Evolutionary conservation across 2,113 vertebrate genomes (phyloP).

Genomic region (Rallus limicola): DNA sequence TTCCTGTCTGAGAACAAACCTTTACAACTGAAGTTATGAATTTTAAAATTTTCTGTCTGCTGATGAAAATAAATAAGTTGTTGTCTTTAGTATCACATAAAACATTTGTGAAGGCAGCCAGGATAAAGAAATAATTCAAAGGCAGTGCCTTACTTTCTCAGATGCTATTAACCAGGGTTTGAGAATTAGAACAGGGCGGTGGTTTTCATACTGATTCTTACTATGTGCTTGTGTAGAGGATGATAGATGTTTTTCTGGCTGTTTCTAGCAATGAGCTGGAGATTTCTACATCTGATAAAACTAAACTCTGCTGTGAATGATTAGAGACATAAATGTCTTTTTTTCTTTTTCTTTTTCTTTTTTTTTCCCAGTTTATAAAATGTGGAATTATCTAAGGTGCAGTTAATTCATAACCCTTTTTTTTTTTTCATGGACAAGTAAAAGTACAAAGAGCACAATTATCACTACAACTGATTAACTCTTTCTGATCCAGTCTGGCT

Average conservation of each 20-base stretch:
- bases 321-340: neutral
- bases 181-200: neutral
- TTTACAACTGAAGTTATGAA: constrained; percentile 46
- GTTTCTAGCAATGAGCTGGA: neutral
- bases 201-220: neutral
- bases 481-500: neutral
- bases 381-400: neutral
- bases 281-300: neutral
- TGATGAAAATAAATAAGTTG: constrained; percentile 19
- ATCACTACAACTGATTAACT: neutral
- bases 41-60: constrained; percentile 13
- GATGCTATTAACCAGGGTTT: neutral
- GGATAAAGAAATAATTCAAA: neutral
- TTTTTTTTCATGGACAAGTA: neutral
- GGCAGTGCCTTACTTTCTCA: neutral
- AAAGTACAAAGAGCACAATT: neutral
- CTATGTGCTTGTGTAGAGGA: neutral
- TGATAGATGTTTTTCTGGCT: neutral
- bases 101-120: neutral
- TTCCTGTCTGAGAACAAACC: constrained; percentile 30
- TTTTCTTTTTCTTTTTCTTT: neutral
- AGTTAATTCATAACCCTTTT: neutral
- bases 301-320: neutral
- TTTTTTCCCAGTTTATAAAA: neutral
- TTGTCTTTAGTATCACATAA: neutral